Evolutionary conservation across 2,113 vertebrate species (phyloP), one percentile per base, ranked within the genome.

Genomic region (Nycticebus coucang): DNA sequence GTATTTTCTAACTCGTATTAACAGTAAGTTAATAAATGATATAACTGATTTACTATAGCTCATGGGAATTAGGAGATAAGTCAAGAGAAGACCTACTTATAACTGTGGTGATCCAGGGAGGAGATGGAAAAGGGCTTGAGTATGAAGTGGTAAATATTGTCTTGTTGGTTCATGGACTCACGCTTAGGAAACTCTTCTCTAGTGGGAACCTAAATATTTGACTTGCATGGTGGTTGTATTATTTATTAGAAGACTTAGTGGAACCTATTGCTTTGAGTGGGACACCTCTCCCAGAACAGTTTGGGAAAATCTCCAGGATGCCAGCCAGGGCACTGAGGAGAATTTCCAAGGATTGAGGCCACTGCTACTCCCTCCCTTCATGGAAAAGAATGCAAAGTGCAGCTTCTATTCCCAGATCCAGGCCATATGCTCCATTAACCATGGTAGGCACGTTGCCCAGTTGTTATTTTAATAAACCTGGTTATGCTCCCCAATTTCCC

Each of bases 361-460:
- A 94, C 74, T 93, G 69, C 87, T 88, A 7, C 82, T 94, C 95
- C 95, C 90, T 95, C 85, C 57, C 75, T 96, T 97, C 88, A 75
- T 95, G 97, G 95, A 94, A 96, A 95, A 96, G 91, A 91, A 95
- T 89, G 95, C 85, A 93, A 91, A 96, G 64, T 86, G 60, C 62
- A 95, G 83, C 95, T 96, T 97, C 94, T 64, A 93, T 92, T 59
- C 59, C 83, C 66, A 96, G 95, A 94, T 91, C 79, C 91, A 81
- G 80, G 93, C 83, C 95, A 91, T 95, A 89, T 95, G 96, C 95
- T 95, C 95, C 94, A 94, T 98, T 96, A 97, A 93, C 89, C 89
- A 78, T 57, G 37, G 59, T 41, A 53, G 95, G 97, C 55, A 3
- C 45, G 30, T 93, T 96, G 92, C 93, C 95, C 71, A 53, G 87